A percentile compares a stretch with the other conserved stretches of the same genome.
Evolutionary conservation across 2,888 invertebrate species (phyloP).

Genomic region (Crematogaster levior): DNA sequence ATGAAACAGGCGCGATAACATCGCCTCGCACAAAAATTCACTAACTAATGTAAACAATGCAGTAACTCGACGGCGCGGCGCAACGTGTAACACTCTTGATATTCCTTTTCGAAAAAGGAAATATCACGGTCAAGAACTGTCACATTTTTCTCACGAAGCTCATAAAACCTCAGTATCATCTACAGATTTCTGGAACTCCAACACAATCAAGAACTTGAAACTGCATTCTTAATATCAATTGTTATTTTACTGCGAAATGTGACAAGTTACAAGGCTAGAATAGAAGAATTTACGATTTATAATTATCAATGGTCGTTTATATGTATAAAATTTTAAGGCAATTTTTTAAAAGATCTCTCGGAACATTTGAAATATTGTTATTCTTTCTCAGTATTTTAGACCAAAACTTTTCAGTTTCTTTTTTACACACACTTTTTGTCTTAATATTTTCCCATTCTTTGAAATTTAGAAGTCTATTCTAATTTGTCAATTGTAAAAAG

Average conservation of each 20-base stretch:
- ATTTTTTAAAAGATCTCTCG: background rate
- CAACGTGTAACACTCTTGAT: background rate
- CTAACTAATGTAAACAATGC: conserved; percentile 7
- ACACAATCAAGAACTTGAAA: background rate
- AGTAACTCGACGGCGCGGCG: background rate
- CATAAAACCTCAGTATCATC: background rate
- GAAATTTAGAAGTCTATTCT: background rate
- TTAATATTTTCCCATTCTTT: no score
- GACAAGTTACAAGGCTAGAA: background rate
- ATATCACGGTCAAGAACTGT: background rate
- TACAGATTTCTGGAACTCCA: background rate
- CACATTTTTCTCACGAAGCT: background rate
- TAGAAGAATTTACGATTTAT: background rate
- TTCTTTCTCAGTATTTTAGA: no score
- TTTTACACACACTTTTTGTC: no score
- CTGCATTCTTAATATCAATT: background rate
- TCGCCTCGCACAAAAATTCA: background rate
- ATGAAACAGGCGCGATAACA: background rate
- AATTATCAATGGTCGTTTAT: background rate
- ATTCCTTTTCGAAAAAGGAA: background rate
- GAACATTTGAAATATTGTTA: background rate
- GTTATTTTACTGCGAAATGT: background rate
- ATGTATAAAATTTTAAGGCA: background rate
- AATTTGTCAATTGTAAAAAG: background rate
- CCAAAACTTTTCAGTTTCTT: background rate